Evolutionary conservation across 2,113 vertebrate species (phyloP).

Genomic region (Pristiophorus japonicus): DNA sequence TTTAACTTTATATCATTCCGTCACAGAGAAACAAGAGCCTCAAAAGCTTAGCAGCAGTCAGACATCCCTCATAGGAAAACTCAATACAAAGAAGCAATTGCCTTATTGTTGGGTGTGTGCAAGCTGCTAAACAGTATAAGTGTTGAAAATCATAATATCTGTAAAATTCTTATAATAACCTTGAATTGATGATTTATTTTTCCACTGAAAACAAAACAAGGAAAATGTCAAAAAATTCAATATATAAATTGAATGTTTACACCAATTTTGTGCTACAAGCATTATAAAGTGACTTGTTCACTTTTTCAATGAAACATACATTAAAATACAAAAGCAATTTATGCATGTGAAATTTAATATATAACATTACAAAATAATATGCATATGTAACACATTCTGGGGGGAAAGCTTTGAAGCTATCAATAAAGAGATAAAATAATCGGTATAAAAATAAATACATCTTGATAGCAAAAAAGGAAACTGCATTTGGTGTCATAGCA

Average conservation of each 20-base stretch:
- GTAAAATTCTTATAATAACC: not conserved
- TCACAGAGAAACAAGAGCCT: not conserved
- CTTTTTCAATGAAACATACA: not conserved
- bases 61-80: not conserved
- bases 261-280: not conserved
- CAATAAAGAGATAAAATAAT: conserved; percentile 14
- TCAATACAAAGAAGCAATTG: not conserved
- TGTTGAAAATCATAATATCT: not conserved
- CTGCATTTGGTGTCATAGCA: conserved; percentile 59
- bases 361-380: not conserved
- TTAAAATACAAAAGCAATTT: not conserved
- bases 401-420: not conserved
- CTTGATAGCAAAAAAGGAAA: conserved; percentile 42
- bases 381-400: not conserved
- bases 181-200: not conserved
- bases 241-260: not conserved
- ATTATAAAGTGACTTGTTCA: not conserved
- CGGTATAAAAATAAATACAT: not conserved
- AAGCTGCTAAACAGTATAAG: not conserved
- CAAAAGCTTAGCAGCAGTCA: not conserved
- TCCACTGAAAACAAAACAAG: not conserved
- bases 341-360: not conserved
- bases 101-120: not conserved
- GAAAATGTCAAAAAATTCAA: not conserved
- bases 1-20: not conserved